Evolutionary conservation across 2,113 vertebrate genomes (phyloP), one percentile per base, ranked within the genome.

Genomic region (Spea multiplicata): DNA sequence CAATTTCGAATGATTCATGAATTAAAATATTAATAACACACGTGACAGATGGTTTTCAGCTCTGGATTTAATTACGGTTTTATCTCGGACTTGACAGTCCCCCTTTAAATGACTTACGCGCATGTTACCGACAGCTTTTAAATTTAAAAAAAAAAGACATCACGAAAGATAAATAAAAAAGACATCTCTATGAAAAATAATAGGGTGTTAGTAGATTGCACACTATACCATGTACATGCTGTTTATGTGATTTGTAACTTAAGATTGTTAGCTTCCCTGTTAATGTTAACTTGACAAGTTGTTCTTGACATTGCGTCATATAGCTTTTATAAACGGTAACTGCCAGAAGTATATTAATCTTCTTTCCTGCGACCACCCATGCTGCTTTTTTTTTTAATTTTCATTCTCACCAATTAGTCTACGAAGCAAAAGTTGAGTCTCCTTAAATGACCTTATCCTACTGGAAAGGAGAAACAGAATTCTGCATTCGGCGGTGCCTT

Each of bases 301-400:
- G 77, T 67, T 62, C 70, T 79, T 79, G 70, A 73, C 70, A 73
- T 70, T 73, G 53, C 61, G 53, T 79, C 77, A 73, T 47, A 73
- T 46, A 73, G 62, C 70, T 30, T 62, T 30, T 53, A 66, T 50
- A 16, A 62, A 55, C 66, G 52, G 69, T 53, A 50, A 50, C 77
- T 67, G 49, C 62, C 48, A 48, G 53, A 66, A 52, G 59, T 79
- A 61, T 77, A 57, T 76, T 85, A 79, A 85, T 71, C 6, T 76
- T 47, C 44, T 65, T 78, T 76, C 52, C 72, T 16, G 69, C 76
- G 86, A 82, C 85, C 86, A 88, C 84, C 82, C 85, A 81, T 73
- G 44, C 55, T 61, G 82, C 46, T 57, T 9, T 57, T 4, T 45
- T 71, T 2, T 53, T 61, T 71, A 65, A 30, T 78, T 47, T 65